Conservation (phyloP, 2,113 vertebrate species). For the Tonatia bakeri region DNA sequence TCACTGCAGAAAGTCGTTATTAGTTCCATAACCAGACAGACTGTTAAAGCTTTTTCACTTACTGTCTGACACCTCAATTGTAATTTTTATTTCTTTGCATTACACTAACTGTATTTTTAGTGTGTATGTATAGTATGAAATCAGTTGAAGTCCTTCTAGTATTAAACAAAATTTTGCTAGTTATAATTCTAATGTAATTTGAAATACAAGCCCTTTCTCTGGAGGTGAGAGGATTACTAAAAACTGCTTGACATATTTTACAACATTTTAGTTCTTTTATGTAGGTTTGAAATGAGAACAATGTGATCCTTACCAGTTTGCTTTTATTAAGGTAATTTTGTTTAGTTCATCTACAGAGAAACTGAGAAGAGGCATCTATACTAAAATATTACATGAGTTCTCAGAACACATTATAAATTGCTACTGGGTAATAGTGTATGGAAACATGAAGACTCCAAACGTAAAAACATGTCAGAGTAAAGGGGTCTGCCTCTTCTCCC, state of each 20-base stretch:
- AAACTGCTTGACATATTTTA: constrained; percentile 66
- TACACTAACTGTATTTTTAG: constrained; percentile 68
- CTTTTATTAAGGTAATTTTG: constrained; percentile 31
- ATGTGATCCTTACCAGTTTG: constrained; percentile 40
- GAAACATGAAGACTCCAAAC: neutral
- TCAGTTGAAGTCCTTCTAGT: constrained; percentile 70
- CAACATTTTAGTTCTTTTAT: constrained; percentile 56
- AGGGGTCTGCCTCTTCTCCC: neutral
- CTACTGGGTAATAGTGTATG: neutral
- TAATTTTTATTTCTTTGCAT: constrained; percentile 75
- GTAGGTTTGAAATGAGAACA: constrained; percentile 51
- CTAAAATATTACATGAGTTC: neutral
- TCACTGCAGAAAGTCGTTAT: constrained; percentile 48
- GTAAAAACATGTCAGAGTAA: neutral
- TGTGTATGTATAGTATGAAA: constrained; percentile 67
- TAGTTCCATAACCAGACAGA: constrained; percentile 57
- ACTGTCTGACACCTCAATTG: constrained; percentile 61
- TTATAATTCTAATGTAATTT: constrained; percentile 75
- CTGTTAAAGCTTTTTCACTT: constrained; percentile 67
- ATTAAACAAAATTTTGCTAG: constrained; percentile 69
- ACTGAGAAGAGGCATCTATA: neutral
- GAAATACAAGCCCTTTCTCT: constrained; percentile 69
- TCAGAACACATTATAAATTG: neutral
- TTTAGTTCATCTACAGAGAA: constrained; percentile 37
- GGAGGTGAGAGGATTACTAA: constrained; percentile 53